Evolutionary conservation across 2,797 vertebrate genomes (phyloP).

Genomic region (Sphenopsis melanotis): DNA sequence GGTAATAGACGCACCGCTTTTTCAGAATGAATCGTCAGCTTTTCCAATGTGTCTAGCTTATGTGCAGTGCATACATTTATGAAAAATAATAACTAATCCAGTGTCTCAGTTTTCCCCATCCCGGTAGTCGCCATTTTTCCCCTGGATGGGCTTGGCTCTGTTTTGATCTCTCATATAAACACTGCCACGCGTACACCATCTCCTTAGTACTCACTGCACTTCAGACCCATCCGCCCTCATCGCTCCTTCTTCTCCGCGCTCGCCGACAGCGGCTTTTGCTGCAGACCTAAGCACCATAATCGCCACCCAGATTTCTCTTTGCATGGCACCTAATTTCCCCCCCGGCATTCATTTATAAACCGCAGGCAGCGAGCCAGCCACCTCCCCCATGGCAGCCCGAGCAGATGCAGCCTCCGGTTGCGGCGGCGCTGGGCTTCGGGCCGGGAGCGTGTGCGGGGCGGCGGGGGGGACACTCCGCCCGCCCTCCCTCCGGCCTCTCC

Average conservation of each 20-base stretch:
- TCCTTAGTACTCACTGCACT: slow-evolving; percentile 26
- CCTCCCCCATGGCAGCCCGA: neutral
- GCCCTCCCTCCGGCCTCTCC: neutral
- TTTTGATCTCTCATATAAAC: slow-evolving; percentile 89
- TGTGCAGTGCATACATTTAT: slow-evolving; percentile 38
- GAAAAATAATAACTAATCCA: slow-evolving; percentile 57
- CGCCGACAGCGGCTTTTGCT: neutral
- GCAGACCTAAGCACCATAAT: neutral
- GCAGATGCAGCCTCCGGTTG: slow-evolving; percentile 2
- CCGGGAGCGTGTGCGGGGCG: neutral
- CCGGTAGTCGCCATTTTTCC: slow-evolving; percentile 73
- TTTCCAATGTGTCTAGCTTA: slow-evolving; percentile 7
- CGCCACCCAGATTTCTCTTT: slow-evolving; percentile 23
- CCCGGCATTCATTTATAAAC: slow-evolving; percentile 23
- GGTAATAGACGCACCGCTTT: slow-evolving; percentile 78
- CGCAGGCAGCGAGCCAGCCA: neutral
- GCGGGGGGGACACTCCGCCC: neutral
- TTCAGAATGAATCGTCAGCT: slow-evolving; percentile 33
- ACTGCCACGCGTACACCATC: slow-evolving; percentile 89
- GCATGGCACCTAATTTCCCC: slow-evolving; percentile 45
- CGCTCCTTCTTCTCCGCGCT: slow-evolving; percentile 6
- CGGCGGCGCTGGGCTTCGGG: neutral
- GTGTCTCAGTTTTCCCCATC: slow-evolving; percentile 45
- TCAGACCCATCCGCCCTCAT: slow-evolving; percentile 33
- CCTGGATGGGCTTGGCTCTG: slow-evolving; percentile 84